Percentiles rank a stretch among this genome's conserved stretches.
These are phyloP conservation scores for Sebastes fasciatus DNA, from an alignment of 2,113 vertebrate species.

Conservation along the genomic window DNA sequence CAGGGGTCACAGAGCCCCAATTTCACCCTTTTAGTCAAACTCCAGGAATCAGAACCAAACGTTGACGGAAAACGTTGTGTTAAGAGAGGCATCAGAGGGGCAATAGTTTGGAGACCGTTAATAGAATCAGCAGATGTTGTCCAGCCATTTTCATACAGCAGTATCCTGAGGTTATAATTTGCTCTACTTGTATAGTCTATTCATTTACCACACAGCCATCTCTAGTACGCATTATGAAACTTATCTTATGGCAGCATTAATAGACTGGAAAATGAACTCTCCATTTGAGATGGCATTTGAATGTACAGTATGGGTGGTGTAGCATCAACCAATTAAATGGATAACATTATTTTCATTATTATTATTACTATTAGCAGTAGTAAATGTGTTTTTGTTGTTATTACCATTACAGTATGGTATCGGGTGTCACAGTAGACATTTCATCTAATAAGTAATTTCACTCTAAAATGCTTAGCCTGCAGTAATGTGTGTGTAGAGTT, in stretches of 20 bases:
- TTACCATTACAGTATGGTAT: not conserved
- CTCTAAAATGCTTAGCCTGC: not conserved
- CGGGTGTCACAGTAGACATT: not conserved
- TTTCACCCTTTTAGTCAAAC: slow-evolving; percentile 38
- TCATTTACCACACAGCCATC: slow-evolving; percentile 33
- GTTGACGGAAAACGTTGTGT: slow-evolving; percentile 17
- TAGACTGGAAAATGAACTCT: slow-evolving; percentile 53
- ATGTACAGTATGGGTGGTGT: not conserved
- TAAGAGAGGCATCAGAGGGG: slow-evolving; percentile 28
- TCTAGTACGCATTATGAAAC: slow-evolving; percentile 33
- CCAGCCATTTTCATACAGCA: slow-evolving; percentile 52
- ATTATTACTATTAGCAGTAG: not conserved
- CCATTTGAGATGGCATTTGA: slow-evolving; percentile 35
- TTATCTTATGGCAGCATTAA: slow-evolving; percentile 56
- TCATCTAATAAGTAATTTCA: not conserved
- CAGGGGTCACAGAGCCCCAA: slow-evolving; percentile 14
- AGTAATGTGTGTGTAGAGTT: not conserved
- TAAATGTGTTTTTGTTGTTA: not conserved
- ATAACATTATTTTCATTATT: not conserved
- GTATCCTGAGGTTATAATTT: slow-evolving; percentile 48
- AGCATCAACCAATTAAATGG: slow-evolving; percentile 15
- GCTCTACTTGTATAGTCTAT: slow-evolving; percentile 34
- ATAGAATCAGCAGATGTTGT: slow-evolving; percentile 52
- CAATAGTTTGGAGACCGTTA: slow-evolving; percentile 42
- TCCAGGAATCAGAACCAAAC: slow-evolving; percentile 27